Percentiles rank a stretch among this genome's conserved stretches.
Conservation (phyloP, 1,140 invertebrate genomes). For the Macrotrachela quadricornifera region DNA sequence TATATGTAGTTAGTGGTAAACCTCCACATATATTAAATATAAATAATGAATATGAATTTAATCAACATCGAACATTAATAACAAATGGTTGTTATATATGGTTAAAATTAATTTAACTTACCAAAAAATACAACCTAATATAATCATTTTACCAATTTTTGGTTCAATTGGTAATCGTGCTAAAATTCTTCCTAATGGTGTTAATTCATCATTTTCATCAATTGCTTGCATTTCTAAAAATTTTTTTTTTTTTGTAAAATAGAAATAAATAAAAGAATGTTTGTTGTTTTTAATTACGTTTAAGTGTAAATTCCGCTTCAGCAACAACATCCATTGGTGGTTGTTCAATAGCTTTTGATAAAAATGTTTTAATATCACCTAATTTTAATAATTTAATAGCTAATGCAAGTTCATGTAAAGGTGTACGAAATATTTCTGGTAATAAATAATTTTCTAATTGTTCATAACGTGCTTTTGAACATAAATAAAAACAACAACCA, state of each 20-base stretch:
- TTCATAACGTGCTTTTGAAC: slow-evolving; percentile 29
- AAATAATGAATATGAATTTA: too few species aligned
- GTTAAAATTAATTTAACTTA: too few species aligned
- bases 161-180: slow-evolving; percentile 34
- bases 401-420: slow-evolving; percentile 52
- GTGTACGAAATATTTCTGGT: slow-evolving; percentile 83
- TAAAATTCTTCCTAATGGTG: slow-evolving; percentile 30
- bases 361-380: slow-evolving; percentile 14
- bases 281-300: too few species aligned
- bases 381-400: slow-evolving; percentile 32
- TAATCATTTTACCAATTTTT: slow-evolving; percentile 33
- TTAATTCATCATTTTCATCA: slow-evolving; percentile 32
- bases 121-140: slow-evolving; percentile 27
- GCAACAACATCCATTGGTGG: slow-evolving; percentile 34
- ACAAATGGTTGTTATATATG: too few species aligned
- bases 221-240: slow-evolving; percentile 32
- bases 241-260: neutral
- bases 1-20: too few species aligned
- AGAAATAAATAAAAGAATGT: too few species aligned
- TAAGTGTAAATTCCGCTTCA: slow-evolving; percentile 18
- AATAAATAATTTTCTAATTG: slow-evolving; percentile 11
- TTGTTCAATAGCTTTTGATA: slow-evolving; percentile 33
- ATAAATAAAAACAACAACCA: slow-evolving; percentile 56
- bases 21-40: too few species aligned
- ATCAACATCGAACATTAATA: too few species aligned